A percentile compares a stretch with the other conserved stretches of the same genome.
phyloP scores from a whole-genome alignment of 2,113 vertebrate species.

The Heterotilapia buettikoferi region DNA sequence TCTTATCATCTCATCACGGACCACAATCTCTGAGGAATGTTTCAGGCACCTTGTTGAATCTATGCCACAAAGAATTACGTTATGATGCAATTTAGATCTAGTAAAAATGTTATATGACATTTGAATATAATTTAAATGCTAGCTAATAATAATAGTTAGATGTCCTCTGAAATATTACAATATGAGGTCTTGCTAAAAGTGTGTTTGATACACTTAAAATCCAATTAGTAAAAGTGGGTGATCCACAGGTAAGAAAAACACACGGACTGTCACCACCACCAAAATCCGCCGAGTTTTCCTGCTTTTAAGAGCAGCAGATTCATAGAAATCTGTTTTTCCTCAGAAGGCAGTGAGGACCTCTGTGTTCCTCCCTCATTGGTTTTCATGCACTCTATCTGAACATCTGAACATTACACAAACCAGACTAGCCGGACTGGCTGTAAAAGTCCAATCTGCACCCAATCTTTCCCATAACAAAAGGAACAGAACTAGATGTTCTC shows the following conservation, averaged over 20 bases:
- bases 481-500: constrained; percentile 48
- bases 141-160: not conserved
- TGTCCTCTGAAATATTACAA: not conserved
- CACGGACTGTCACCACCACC: not conserved
- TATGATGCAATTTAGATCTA: not conserved
- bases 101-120: not conserved
- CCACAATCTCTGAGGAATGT: not conserved
- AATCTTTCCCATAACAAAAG: constrained; percentile 59
- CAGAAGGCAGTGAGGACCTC: constrained; percentile 13
- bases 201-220: constrained; percentile 9
- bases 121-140: not conserved
- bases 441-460: constrained; percentile 49
- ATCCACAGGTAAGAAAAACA: not conserved
- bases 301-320: not conserved
- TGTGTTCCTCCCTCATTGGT: constrained; percentile 12
- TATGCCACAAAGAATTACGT: not conserved
- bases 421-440: constrained; percentile 47
- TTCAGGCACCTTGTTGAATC: not conserved
- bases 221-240: constrained; percentile 10
- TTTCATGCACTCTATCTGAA: constrained; percentile 34
- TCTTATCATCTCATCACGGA: not conserved
- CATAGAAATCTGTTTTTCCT: constrained; percentile 52
- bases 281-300: not conserved
- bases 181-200: not conserved
- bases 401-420: constrained; percentile 59